These are phyloP conservation scores for Abrostola tripartita DNA, from an alignment of 2,888 invertebrate species.

Conservation along the genomic window DNA sequence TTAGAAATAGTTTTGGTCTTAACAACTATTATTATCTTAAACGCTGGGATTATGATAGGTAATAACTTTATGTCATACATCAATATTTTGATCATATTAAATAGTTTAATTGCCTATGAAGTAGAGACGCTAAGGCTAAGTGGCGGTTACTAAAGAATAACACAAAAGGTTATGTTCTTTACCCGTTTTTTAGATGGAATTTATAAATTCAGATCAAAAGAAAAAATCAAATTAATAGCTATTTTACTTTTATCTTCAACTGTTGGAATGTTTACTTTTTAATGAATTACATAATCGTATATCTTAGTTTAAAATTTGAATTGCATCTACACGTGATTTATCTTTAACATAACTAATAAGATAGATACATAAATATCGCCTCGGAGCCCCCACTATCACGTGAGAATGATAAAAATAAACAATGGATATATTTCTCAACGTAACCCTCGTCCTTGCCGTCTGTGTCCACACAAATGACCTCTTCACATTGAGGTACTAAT, in stretches of 20 bases:
- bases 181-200: too few relatives aligned
- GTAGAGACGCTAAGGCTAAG: slow-evolving; percentile 1
- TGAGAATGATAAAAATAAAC: slow-evolving; percentile 60
- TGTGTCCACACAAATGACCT: slow-evolving; percentile 51
- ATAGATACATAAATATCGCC: slow-evolving; percentile 23
- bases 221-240: too few relatives aligned
- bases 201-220: too few relatives aligned
- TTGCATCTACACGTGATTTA: slow-evolving; percentile 22
- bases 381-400: slow-evolving; percentile 42
- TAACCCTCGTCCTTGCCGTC: slow-evolving; percentile 51
- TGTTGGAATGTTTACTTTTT: too few relatives aligned
- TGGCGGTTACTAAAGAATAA: slow-evolving; percentile 12
- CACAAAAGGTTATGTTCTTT: too few relatives aligned
- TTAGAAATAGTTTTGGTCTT: slow-evolving; percentile 38
- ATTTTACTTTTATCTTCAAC: too few relatives aligned
- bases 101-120: slow-evolving; percentile 41
- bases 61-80: slow-evolving; percentile 36
- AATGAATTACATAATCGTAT: background rate
- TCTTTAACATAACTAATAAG: slow-evolving; percentile 37
- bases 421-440: slow-evolving; percentile 55
- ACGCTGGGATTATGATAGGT: slow-evolving; percentile 33
- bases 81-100: slow-evolving; percentile 25
- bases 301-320: slow-evolving; percentile 11
- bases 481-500: slow-evolving; percentile 43
- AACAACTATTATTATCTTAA: slow-evolving; percentile 41